phyloP scores from a whole-genome alignment of 2,797 vertebrate genomes.

The Natrix natrix region DNA sequence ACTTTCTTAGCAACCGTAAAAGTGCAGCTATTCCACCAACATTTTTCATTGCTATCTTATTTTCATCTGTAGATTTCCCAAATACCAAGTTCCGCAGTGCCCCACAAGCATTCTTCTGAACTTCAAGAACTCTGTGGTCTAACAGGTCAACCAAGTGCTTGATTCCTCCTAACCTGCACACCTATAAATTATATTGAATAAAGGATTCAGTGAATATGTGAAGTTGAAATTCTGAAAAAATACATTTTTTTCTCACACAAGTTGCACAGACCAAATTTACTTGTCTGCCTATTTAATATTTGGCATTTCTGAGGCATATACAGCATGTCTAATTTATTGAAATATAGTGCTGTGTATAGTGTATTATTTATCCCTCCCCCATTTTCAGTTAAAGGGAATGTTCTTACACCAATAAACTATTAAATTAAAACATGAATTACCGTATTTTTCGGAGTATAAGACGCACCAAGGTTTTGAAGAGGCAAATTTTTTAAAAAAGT shows the following conservation, averaged over 20 bases:
- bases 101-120: constrained; percentile 94
- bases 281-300: background rate
- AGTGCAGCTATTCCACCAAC: constrained; percentile 92
- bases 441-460: no score
- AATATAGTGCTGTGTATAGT: background rate
- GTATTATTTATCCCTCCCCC: background rate
- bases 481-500: no score
- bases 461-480: no score
- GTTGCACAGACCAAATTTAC: background rate
- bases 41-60: constrained; percentile 93
- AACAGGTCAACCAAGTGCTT: constrained; percentile 95
- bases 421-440: background rate
- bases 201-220: background rate
- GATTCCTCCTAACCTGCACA: constrained; percentile 90
- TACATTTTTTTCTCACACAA: background rate
- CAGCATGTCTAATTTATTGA: background rate
- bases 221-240: background rate
- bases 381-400: background rate
- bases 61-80: constrained; percentile 93
- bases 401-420: background rate
- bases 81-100: constrained; percentile 95
- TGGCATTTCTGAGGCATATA: background rate
- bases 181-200: constrained; percentile 68
- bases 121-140: constrained; percentile 92
- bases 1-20: constrained; percentile 89